Base-by-base conservation (phyloP, 2,888 invertebrate species). In the Sphaerophoria rueppellii region DNA sequence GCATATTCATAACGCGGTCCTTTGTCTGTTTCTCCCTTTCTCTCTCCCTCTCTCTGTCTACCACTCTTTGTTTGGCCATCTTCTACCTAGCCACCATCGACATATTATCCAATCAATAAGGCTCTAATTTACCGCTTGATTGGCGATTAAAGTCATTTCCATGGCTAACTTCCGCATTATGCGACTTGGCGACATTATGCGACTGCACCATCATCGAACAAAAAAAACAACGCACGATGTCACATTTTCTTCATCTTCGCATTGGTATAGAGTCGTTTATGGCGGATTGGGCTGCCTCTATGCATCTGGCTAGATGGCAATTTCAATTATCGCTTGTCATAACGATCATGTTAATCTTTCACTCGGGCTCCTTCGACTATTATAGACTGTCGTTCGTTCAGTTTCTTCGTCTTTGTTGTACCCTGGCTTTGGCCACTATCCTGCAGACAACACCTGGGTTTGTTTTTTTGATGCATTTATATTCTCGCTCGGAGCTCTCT, bases 251-350 rank as follows among this genome's bases (percentile, higher is more conserved):
- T 14, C 57, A 2, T 14, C 14, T 52, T 16, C 14, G 24, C 24
- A 24, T n/a, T n/a, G n/a, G n/a, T 24, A 24, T 24, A 24, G 24
- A 24, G 24, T 2, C 24, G 24, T 24, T 24, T 24, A 24, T 24
- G 24, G 24, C 24, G 24, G 24, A 2, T 2, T 24, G 24, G 24
- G 24, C 24, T 24, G 24, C 24, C 24, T 24, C 24, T 2, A 24
- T 24, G 24, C 75, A 50, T 55, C 65, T 32, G 52, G 54, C 73
- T 34, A 50, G 40, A 79, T 60, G 75, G 79, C 75, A 76, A 72
- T 83, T 83, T 83, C 79, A 83, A 79, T 83, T 83, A 83, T 83
- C 79, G 83, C 79, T 60, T 83, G 79, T 83, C 79, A 83, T 80
- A 83, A 80, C 83, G 83, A 76, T 83, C 83, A 80, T 83, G 75